phyloP scores from a whole-genome alignment of 2,888 invertebrate genomes.

The Beris morrisii region DNA sequence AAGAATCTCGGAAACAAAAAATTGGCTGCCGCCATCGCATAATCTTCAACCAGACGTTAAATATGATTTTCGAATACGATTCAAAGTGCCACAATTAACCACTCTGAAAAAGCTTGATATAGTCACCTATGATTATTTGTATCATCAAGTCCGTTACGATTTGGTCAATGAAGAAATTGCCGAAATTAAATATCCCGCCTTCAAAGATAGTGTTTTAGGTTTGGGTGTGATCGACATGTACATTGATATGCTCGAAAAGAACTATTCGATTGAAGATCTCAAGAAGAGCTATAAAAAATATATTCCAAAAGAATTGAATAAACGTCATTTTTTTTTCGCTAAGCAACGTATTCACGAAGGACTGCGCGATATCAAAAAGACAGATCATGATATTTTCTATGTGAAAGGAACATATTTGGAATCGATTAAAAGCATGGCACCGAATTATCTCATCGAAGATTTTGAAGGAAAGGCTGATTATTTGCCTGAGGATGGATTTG shows the following conservation, averaged over 20 bases:
- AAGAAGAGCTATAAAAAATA: slow-evolving; percentile 80
- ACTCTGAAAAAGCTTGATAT: slow-evolving; percentile 61
- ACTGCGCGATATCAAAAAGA: slow-evolving; percentile 61
- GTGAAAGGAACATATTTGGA: slow-evolving; percentile 81
- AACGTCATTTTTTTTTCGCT: slow-evolving; percentile 73
- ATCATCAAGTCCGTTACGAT: slow-evolving; percentile 81
- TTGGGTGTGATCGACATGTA: slow-evolving; percentile 87
- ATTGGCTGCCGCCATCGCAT: slow-evolving; percentile 72
- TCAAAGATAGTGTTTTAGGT: slow-evolving; percentile 77
- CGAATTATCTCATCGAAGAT: slow-evolving; percentile 79
- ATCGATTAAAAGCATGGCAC: slow-evolving; percentile 76
- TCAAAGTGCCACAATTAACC: slow-evolving; percentile 62
- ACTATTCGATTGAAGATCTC: slow-evolving; percentile 66
- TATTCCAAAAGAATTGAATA: slow-evolving; percentile 77
- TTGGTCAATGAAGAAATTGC: slow-evolving; percentile 77
- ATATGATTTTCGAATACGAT: slow-evolving; percentile 78
- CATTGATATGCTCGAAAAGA: slow-evolving; percentile 77
- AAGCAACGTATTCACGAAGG: slow-evolving; percentile 74
- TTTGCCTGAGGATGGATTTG: slow-evolving; percentile 62
- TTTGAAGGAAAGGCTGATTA: slow-evolving; percentile 63
- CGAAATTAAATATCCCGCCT: slow-evolving; percentile 76
- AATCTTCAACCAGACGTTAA: slow-evolving; percentile 58
- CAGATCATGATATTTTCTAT: slow-evolving; percentile 62
- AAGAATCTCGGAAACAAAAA: slow-evolving; percentile 64
- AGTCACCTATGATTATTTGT: slow-evolving; percentile 81